phyloP scores from a whole-genome alignment of 2,113 vertebrate species.

The Delphinapterus leucas region DNA sequence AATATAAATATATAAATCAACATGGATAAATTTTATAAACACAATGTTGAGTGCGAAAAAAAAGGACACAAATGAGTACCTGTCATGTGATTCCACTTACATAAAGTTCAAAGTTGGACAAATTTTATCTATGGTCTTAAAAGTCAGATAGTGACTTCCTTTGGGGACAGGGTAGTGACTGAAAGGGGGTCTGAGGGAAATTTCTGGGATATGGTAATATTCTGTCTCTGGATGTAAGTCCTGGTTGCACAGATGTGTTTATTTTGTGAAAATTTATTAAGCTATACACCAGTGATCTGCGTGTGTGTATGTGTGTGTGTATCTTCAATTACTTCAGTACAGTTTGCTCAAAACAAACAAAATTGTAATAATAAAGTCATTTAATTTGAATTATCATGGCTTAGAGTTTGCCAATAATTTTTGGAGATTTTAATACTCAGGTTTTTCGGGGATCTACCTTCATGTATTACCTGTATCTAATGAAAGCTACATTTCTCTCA shows the following conservation, averaged over 20 bases:
- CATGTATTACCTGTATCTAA: neutral
- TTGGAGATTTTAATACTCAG: neutral
- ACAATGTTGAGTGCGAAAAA: no score
- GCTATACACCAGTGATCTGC: neutral
- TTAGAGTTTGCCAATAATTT: neutral
- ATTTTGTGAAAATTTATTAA: slow-evolving; percentile 18
- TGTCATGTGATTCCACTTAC: neutral
- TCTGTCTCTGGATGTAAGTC: neutral
- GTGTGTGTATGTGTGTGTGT: neutral
- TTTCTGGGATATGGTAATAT: neutral
- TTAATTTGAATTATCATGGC: neutral
- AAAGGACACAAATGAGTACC: neutral
- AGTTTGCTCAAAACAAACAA: neutral
- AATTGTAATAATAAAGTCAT: neutral
- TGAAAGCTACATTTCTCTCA: neutral
- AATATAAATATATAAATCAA: neutral
- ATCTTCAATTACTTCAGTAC: neutral
- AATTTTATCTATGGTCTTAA: neutral
- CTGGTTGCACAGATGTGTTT: neutral
- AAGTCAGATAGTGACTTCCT: neutral
- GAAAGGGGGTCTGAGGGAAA: neutral
- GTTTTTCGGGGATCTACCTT: neutral
- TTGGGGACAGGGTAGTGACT: neutral
- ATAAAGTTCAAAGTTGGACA: neutral
- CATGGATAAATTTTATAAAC: neutral